Base-by-base conservation (phyloP, 2,797 vertebrate species). In the Eidolon dupreanum region DNA sequence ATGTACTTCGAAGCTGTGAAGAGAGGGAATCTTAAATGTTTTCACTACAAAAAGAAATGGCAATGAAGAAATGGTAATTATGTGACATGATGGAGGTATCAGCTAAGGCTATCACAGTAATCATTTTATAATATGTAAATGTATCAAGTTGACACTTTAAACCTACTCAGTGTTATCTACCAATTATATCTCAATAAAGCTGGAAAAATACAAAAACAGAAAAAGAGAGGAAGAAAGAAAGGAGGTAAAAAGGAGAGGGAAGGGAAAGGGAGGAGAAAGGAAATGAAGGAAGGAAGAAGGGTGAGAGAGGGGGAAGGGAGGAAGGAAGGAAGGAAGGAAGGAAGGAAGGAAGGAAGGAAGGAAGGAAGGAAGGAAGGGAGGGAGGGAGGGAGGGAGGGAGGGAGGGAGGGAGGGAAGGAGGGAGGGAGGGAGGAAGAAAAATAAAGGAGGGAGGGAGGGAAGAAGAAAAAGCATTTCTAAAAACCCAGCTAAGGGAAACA, bases 51-150 rank as follows among this genome's bases (percentile, higher is more conserved):
- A 77, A 55, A 77, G 8, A 31, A 75, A 51, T 28, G 16, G 28
- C 43, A 74, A 74, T 74, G 20, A 49, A 33, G 41, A 77, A 77
- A 77, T 77, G 49, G 11, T 24, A 77, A 77, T 53, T 77, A 36
- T 36, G 20, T 36, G 74, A 77, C 51, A 10, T 53, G n/a, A 24
- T 77, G 20, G 46, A 77, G n/a, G 49, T 53, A 22, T 53, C 53
- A 53, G 73, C n/a, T 75, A 53, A 75, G 73, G 31, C 49, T 77
- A 33, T 77, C 20, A 36, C 24, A 3, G 49, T 75, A 77, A 75
- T 75, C 43, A 33, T 75, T 51, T 75, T 75, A 31, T n/a, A 77
- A 77, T 77, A 53, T 77, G 24, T 77, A 55, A 77, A 77, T 26
- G 12, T 53, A 36, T 33, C 20, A 33, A 77, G 7, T 53, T 20